Evolutionary conservation across 92 coral and sea anemone genomes (phyloP).

Genomic region (Epizoanthus rinbou): DNA sequence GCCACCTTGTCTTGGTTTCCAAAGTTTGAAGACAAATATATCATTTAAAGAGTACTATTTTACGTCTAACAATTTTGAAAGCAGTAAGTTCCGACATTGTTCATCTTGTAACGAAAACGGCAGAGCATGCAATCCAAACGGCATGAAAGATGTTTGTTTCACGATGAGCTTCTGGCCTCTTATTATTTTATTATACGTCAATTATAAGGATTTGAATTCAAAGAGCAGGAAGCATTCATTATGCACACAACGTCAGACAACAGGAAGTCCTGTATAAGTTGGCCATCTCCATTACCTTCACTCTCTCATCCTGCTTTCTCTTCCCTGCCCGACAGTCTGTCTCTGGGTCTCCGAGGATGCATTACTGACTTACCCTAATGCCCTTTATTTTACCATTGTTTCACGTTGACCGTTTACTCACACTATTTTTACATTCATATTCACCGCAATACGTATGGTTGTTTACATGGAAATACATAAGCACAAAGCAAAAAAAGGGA

Average conservation of each 20-base stretch:
- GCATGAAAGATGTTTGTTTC: not conserved
- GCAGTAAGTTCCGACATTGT: too few species aligned
- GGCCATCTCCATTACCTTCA: not conserved
- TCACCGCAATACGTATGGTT: too few species aligned
- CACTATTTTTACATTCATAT: too few species aligned
- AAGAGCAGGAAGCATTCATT: constrained; percentile 19
- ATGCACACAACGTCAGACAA: not conserved
- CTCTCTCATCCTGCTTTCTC: not conserved
- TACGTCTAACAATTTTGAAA: not conserved
- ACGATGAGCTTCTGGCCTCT: not conserved
- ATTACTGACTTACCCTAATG: too few species aligned
- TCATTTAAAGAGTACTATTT: not conserved
- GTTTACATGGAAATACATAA: too few species aligned
- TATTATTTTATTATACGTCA: not conserved
- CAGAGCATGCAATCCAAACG: not conserved
- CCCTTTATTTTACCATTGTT: too few species aligned
- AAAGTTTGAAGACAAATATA: not conserved
- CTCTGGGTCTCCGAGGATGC: too few species aligned
- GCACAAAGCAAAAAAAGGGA: too few species aligned
- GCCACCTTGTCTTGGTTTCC: not conserved
- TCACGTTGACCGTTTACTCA: too few species aligned
- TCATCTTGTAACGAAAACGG: not conserved
- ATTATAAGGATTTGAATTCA: not conserved
- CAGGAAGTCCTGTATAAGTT: not conserved
- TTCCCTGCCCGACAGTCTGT: too few species aligned